Percentiles rank a stretch among this genome's conserved stretches.
phyloP scores from a whole-genome alignment of 2,888 invertebrate genomes.

The Thymelicus acteon region DNA sequence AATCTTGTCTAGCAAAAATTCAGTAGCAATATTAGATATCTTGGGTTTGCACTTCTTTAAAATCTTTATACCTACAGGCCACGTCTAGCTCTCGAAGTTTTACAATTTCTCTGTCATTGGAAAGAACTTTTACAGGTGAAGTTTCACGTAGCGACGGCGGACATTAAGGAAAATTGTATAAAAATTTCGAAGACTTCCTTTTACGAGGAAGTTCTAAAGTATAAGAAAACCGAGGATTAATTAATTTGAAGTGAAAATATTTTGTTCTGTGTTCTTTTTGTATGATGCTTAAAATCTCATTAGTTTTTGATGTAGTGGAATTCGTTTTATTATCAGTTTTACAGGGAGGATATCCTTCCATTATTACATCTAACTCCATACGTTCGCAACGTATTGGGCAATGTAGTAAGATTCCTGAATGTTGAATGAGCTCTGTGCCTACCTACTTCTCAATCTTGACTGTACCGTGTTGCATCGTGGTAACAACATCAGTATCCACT shows the following conservation, averaged over 20 bases:
- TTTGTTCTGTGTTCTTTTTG: neutral
- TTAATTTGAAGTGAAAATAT: slow-evolving; percentile 12
- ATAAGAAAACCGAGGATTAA: slow-evolving; percentile 12
- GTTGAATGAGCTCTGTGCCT: too few species aligned
- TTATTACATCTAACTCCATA: too few species aligned
- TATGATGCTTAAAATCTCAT: too few species aligned
- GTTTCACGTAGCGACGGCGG: slow-evolving; percentile 22
- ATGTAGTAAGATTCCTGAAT: too few species aligned
- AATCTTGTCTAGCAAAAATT: slow-evolving; percentile 9
- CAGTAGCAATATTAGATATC: slow-evolving; percentile 3
- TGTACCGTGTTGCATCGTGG: too few species aligned
- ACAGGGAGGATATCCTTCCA: too few species aligned
- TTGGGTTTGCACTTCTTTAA: neutral
- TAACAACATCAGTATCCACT: too few species aligned
- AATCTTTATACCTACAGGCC: slow-evolving; percentile 28
- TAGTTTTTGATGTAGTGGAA: too few species aligned
- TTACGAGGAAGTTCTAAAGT: slow-evolving; percentile 11
- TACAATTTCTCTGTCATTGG: slow-evolving; percentile 36
- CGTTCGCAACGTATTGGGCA: too few species aligned
- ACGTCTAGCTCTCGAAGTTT: slow-evolving; percentile 29
- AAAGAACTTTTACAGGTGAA: slow-evolving; percentile 26
- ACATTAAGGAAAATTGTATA: slow-evolving; percentile 29
- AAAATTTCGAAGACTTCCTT: slow-evolving; percentile 17
- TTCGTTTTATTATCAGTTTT: too few species aligned
- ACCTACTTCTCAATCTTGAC: too few species aligned